Evolutionary conservation across 2,888 invertebrate species (phyloP), one percentile per base, ranked within the genome.

Genomic region (Aleiodes leptofemur): DNA sequence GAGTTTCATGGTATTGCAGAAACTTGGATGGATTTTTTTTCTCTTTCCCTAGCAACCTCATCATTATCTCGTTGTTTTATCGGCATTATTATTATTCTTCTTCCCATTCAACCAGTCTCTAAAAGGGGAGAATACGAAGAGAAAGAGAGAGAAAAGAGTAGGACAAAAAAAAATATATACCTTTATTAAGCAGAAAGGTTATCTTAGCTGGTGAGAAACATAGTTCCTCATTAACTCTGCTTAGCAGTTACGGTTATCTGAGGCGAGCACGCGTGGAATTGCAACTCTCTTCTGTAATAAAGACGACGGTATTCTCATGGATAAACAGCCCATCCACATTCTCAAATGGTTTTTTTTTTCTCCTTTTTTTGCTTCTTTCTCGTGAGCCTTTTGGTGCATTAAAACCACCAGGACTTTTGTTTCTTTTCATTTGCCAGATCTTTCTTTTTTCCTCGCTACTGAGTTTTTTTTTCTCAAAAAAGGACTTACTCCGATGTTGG

Each of bases 221-320:
- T 77, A 72, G 74, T 73, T 77, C 78, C 74, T 81, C 79, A 79
- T 81, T 81, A 78, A 78, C 78, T 75, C 81, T 83, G 83, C 84
- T 84, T 84, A 84, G 79, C 79, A 77, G 80, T 78, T 43, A 57
- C 57, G 79, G 82, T 82, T 84, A 82, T 84, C 83, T 82, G 76
- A 76, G 78, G 78, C 76, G 80, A 78, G 79, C 78, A 82, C 83
- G 83, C 82, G 81, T 81, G 81, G 80, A 81, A 82, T 80, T 82
- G 81, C 80, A 74, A 77, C 74, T 68, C 43, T 43, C 43, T 64
- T 43, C 43, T 14, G n/a, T 79, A 79, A 73, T 74, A 50, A 69
- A 72, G 55, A 55, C 74, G 68, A 29, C 68, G 51, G 48, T 23
- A 50, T 29, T 57, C 29, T 31, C 57, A 57, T 57, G 57, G 57